phyloP scores from a whole-genome alignment of 2,113 vertebrate genomes.

The Lamprologus speciosus region DNA sequence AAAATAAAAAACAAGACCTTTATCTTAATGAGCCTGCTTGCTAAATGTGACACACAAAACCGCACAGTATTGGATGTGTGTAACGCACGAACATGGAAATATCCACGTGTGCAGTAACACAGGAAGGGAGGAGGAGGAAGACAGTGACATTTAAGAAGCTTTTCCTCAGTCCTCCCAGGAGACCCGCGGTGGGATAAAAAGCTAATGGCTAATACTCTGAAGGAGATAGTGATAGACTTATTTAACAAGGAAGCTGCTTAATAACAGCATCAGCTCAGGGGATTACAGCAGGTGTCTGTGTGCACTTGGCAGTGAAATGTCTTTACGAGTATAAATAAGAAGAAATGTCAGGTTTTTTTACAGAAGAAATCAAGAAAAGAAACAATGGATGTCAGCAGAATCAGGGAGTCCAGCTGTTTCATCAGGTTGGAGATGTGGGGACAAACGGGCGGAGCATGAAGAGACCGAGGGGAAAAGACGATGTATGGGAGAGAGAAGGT shows the following conservation, averaged over 20 bases:
- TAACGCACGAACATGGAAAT: not conserved
- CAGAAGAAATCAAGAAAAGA: not conserved
- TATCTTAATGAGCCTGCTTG: not conserved
- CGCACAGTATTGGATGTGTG: not conserved
- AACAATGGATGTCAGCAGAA: not conserved
- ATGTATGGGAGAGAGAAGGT: not conserved
- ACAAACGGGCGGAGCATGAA: not conserved
- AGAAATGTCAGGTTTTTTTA: not conserved
- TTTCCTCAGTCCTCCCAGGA: not conserved
- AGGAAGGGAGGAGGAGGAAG: not conserved
- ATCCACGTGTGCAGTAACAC: not conserved
- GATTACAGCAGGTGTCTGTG: not conserved
- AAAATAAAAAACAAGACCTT: not conserved
- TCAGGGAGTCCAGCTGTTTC: not conserved
- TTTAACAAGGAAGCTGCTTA: slow-evolving; percentile 37
- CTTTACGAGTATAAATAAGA: not conserved
- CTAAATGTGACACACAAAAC: not conserved
- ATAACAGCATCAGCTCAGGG: slow-evolving; percentile 3
- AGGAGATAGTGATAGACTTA: slow-evolving; percentile 20
- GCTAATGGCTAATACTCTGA: slow-evolving; percentile 32
- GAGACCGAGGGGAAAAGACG: not conserved
- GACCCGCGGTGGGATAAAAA: slow-evolving; percentile 7
- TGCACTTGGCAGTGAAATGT: not conserved
- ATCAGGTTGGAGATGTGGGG: not conserved
- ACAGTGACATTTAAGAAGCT: slow-evolving; percentile 8